phyloP scores from a whole-genome alignment of 2,888 invertebrate species.

The Agrotis exclamationis region DNA sequence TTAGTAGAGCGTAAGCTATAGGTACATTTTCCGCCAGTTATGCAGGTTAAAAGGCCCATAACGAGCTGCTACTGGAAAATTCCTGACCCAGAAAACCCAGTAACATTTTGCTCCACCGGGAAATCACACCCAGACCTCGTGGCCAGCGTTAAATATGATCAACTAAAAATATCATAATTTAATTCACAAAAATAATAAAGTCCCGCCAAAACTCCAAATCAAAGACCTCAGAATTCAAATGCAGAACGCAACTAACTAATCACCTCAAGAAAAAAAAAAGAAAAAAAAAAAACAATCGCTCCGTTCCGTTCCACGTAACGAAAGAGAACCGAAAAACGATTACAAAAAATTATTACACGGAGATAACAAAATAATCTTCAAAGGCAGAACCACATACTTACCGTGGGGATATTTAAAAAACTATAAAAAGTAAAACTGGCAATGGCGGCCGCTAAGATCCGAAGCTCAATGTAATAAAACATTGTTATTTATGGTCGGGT shows the following conservation, averaged over 20 bases:
- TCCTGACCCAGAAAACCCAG: not conserved
- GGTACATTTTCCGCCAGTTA: not conserved
- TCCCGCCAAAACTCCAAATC: conserved; percentile 21
- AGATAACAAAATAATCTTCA: conserved; percentile 88
- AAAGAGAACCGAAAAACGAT: conserved; percentile 55
- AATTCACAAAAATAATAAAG: conserved; percentile 18
- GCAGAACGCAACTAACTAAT: conserved; percentile 43
- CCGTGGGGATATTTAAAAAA: conserved; percentile 86
- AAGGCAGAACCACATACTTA: conserved; percentile 73
- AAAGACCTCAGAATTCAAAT: conserved; percentile 48
- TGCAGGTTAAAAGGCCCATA: not conserved
- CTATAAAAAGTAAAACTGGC: conserved; percentile 81
- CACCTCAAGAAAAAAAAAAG: conserved; percentile 27
- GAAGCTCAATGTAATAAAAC: conserved; percentile 83
- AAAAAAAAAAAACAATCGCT: conserved; percentile 39
- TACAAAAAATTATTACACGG: conserved; percentile 80
- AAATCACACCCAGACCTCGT: not conserved
- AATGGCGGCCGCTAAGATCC: conserved; percentile 76
- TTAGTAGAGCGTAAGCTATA: not conserved
- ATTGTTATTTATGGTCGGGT: conserved; percentile 82
- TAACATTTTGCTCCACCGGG: not conserved
- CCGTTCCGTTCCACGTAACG: conserved; percentile 66
- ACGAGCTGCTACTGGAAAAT: not conserved
- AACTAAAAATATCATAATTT: not conserved
- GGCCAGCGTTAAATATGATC: not conserved